Base-by-base conservation (phyloP, 2,888 invertebrate species). In the Polia nebulosa region DNA sequence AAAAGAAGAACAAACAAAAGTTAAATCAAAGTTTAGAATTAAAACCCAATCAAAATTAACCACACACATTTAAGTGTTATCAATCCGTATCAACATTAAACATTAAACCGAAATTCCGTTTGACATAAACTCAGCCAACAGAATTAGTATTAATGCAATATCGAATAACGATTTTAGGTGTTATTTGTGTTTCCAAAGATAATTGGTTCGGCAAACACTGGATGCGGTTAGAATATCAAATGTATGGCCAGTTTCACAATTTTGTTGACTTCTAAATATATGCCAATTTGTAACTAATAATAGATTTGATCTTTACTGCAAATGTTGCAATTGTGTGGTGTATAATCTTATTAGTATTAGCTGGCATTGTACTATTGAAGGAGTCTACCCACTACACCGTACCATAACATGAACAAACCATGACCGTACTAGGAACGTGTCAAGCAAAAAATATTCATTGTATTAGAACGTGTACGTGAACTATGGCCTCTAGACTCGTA, bases 261-360 rank as follows among this genome's bases (percentile, higher is more conserved):
- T 49, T 15, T 69, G 69, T 62, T 55, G 47, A 56, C 44, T 8
- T 29, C 27, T 69, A 41, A 79, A 67, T 47, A 47, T 47, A 27
- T 41, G 39, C 20, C n/a, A 51, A 60, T 60, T 73, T 41, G 29
- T 4, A 52, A 79, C 79, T 55, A 61, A 76, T 74, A 60, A 58
- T 59, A 79, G 53, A 78, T 60, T 78, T 55, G 53, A 76, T 74
- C 75, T 74, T 58, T 55, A 78, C 51, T 76, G 66, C 74, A 60
- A 73, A 58, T 60, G 57, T 34, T 78, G 59, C 49, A 15, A 39
- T 57, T 27, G 39, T n/a, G 22, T 56, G 15, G 36, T 27, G 22
- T 34, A 25, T 11, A 15, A 45, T 71, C 57, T 52, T 77, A 57
- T 9, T 61, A 1, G 6, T 60, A 32, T 29, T 34, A 32, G 20